Evolutionary conservation across 2,888 invertebrate genomes (phyloP), one percentile per base, ranked within the genome.

Genomic region (Drosophila peninsularis): DNA sequence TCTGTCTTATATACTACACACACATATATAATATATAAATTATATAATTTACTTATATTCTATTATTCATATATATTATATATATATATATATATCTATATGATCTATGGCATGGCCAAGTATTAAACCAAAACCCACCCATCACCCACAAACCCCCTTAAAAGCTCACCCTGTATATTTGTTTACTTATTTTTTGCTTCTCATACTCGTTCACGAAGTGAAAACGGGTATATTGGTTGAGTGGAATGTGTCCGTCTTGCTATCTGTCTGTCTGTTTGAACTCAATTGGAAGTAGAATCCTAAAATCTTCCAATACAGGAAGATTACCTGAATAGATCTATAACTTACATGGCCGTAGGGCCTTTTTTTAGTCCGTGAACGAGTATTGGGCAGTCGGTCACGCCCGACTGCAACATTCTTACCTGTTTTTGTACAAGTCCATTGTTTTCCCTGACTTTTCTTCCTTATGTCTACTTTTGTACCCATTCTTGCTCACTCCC

Each of bases 31-130:
- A 64, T 61, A 65, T 61, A 53, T 49, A 66, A 47, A 66, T 42
- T 71, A 58, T 71, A 69, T 72, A 68, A 74, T 86, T 77, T 82
- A 61, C 61, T 61, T 74, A 73, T 61, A 63, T 63, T 47, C 36
- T 37, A 39, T 27, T 44, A 55, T 52, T 44, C 49, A 52, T 30
- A 24, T 4, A 52, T 30, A 24, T 24, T 69, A 47, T 55, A 57
- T 57, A 53, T 27, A 21, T 69, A 27, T 53, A 36, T 36, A 55
- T 41, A 36, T 45, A 61, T 47, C 27, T 47, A 50, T 70, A 69
- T 87, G 75, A 87, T 84, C 73, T 82, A 62, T 85, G 82, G 82
- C 82, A 83, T 83, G 82, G 88, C 82, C 85, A 75, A 72, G 30
- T 47, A 47, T 17, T 47, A 47, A 17, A 17, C 62, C 56, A 60